A percentile compares a stretch with the other conserved stretches of the same genome.
Evolutionary conservation across 1,140 invertebrate species (phyloP).

Genomic region (Aphidius gifuensis): DNA sequence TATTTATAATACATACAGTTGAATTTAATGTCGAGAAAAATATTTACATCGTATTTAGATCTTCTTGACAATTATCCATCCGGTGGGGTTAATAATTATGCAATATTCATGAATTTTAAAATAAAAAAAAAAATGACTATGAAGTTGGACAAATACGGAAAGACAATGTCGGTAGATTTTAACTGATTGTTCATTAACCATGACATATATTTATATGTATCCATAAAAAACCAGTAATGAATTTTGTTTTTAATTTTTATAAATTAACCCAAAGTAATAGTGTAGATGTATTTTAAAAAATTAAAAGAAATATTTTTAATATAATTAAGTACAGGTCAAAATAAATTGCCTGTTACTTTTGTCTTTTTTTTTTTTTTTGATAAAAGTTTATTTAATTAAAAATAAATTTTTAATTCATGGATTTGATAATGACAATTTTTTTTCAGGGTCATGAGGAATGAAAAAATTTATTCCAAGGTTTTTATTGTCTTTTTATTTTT

Average conservation of each 20-base stretch:
- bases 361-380: too few relatives aligned
- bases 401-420: too few relatives aligned
- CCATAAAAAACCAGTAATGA: conserved; percentile 4
- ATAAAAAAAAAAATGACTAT: background rate
- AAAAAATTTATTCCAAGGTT: conserved; percentile 1
- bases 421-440: background rate
- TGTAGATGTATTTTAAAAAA: background rate
- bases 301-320: background rate
- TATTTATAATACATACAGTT: too few relatives aligned
- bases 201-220: conserved; percentile 48
- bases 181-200: conserved; percentile 53
- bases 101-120: conserved; percentile 49
- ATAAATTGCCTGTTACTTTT: too few relatives aligned
- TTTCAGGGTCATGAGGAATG: background rate
- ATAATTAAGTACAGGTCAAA: too few relatives aligned
- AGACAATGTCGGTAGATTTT: conserved; percentile 48
- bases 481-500: too few relatives aligned
- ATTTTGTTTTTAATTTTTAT: background rate
- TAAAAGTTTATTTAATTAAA: too few relatives aligned
- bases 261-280: background rate
- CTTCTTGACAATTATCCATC: conserved; percentile 55
- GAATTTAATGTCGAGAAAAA: too few relatives aligned
- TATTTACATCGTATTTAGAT: conserved; percentile 44
- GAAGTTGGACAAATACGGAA: conserved; percentile 24
- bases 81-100: conserved; percentile 52